These are phyloP conservation scores for Lepisosteus oculatus DNA, from an alignment of 2,113 vertebrate genomes.

Conservation along the genomic window DNA sequence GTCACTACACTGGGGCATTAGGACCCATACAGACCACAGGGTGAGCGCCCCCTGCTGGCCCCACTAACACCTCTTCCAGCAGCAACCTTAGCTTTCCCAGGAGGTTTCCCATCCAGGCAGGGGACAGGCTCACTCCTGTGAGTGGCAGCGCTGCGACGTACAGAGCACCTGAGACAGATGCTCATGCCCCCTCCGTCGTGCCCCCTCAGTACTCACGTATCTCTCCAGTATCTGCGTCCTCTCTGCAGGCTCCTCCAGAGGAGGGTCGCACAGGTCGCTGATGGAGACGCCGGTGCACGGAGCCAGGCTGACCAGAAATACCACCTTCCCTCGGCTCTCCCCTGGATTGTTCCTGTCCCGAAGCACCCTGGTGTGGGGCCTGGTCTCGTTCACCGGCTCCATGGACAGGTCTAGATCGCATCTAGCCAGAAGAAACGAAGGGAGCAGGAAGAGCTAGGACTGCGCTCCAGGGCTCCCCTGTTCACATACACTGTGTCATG, in stretches of 20 bases:
- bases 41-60: too few relatives aligned
- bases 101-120: too few relatives aligned
- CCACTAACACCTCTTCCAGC: too few relatives aligned
- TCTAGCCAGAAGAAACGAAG: constrained; percentile 53
- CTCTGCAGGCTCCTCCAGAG: constrained; percentile 70
- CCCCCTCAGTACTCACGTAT: constrained; percentile 70
- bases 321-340: constrained; percentile 64
- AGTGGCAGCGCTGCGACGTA: too few relatives aligned
- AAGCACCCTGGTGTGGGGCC: constrained; percentile 71
- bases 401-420: constrained; percentile 78
- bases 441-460: neutral
- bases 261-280: constrained; percentile 76
- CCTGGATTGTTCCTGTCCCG: constrained; percentile 29
- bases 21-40: too few relatives aligned
- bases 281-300: constrained; percentile 81
- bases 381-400: constrained; percentile 66
- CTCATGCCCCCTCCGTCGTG: too few relatives aligned
- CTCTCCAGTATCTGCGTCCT: constrained; percentile 62
- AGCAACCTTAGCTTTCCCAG: too few relatives aligned
- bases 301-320: constrained; percentile 73
- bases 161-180: too few relatives aligned
- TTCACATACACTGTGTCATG: too few relatives aligned
- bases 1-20: too few relatives aligned
- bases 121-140: too few relatives aligned
- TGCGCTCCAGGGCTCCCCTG: too few relatives aligned